Percentiles rank a stretch among this genome's conserved stretches.
Conservation (phyloP, 2,113 vertebrate species). For the Falcunculus frontatus region DNA sequence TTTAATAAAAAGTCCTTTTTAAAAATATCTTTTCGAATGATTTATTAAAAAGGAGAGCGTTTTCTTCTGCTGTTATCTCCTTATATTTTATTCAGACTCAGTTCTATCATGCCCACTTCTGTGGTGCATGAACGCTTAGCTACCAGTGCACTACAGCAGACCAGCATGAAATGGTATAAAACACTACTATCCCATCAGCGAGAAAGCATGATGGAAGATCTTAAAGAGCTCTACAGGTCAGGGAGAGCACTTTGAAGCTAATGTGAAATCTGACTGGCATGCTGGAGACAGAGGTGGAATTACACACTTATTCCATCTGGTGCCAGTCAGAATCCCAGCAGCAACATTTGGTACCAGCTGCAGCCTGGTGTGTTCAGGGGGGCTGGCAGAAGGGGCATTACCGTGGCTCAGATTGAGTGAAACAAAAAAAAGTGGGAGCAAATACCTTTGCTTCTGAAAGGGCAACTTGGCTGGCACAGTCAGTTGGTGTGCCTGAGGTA, state of each 20-base stretch:
- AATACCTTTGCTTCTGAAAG: not conserved
- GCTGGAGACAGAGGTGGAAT: not conserved
- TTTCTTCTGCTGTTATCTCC: not conserved
- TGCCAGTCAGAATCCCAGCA: not conserved
- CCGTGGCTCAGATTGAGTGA: not conserved
- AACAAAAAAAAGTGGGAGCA: not conserved
- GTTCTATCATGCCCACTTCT: not conserved
- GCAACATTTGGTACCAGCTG: not conserved
- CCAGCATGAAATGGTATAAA: not conserved
- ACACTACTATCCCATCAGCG: not conserved
- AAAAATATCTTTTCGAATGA: fast-evolving
- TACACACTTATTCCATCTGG: not conserved
- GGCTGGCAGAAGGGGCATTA: not conserved
- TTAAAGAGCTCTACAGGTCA: not conserved
- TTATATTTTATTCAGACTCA: not conserved
- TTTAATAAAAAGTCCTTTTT: not conserved
- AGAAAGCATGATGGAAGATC: not conserved
- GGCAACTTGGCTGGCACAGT: not conserved
- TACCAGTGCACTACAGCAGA: not conserved
- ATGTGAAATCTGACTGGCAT: not conserved
- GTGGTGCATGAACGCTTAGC: not conserved
- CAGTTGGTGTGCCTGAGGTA: not conserved
- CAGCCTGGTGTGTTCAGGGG: not conserved
- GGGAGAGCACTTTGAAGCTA: not conserved
- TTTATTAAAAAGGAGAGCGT: not conserved